Conservation (phyloP, 2,888 invertebrate species). For the Crematogaster levior region DNA sequence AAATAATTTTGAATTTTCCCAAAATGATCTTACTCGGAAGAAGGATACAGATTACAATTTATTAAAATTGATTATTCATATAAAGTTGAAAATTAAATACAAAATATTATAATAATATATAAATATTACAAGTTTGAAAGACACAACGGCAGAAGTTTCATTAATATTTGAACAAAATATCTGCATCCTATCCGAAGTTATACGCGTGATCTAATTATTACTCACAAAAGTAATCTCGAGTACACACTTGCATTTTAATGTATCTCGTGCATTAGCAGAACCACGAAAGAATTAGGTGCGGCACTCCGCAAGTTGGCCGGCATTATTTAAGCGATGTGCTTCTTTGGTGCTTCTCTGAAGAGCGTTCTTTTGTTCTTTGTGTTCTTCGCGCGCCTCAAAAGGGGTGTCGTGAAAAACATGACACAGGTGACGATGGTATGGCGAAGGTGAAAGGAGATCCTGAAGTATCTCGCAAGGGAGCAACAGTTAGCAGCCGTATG, state of each 20-base stretch:
- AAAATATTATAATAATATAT: too few species aligned
- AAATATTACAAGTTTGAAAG: background rate
- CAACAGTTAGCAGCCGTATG: slow-evolving; percentile 70
- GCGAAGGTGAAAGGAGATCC: slow-evolving; percentile 36
- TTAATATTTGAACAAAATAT: background rate
- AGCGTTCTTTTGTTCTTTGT: slow-evolving; percentile 66
- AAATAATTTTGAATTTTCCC: background rate
- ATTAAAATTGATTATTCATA: background rate
- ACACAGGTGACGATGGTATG: slow-evolving; percentile 1
- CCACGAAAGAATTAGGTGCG: slow-evolving; percentile 38
- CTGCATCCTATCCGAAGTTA: background rate
- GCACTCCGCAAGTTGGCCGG: slow-evolving; percentile 36
- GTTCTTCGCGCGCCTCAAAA: slow-evolving; percentile 48
- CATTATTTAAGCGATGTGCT: slow-evolving; percentile 61
- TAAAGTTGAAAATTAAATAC: background rate
- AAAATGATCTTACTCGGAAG: background rate
- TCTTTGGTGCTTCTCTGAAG: slow-evolving; percentile 59
- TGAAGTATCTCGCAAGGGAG: slow-evolving; percentile 58
- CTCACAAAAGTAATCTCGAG: background rate
- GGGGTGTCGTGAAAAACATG: slow-evolving; percentile 33
- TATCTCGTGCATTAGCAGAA: background rate
- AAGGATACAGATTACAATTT: background rate
- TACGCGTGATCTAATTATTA: background rate
- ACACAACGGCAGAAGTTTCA: background rate
- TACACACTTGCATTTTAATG: background rate